Evolutionary conservation across 2,888 invertebrate genomes (phyloP).

Genomic region (Bedellia somnulentella): DNA sequence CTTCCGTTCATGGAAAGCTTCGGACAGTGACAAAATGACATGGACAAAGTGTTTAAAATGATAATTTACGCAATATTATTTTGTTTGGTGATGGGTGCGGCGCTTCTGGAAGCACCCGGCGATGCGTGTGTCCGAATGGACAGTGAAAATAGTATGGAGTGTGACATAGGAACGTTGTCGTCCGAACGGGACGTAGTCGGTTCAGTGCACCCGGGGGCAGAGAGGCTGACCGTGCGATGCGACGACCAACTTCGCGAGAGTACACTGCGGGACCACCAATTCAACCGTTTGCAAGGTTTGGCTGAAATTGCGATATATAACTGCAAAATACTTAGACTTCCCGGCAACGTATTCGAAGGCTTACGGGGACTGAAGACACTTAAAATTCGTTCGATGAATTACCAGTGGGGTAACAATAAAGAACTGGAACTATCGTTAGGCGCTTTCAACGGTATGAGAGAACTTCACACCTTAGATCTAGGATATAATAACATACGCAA

Average conservation of each 20-base stretch:
- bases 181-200: slow-evolving; percentile 67
- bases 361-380: slow-evolving; percentile 77
- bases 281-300: slow-evolving; percentile 74
- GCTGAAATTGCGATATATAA: slow-evolving; percentile 74
- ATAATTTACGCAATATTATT: slow-evolving; percentile 53
- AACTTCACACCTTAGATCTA: slow-evolving; percentile 77
- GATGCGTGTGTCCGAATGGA: slow-evolving; percentile 46
- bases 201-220: slow-evolving; percentile 66
- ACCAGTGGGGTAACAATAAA: slow-evolving; percentile 72
- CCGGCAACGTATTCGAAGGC: slow-evolving; percentile 78
- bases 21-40: slow-evolving; percentile 31
- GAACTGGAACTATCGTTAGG: slow-evolving; percentile 72
- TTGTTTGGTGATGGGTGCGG: slow-evolving; percentile 59
- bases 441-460: slow-evolving; percentile 75
- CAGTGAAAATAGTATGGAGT: slow-evolving; percentile 49
- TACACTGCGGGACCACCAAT: slow-evolving; percentile 71
- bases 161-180: slow-evolving; percentile 72
- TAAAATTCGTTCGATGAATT: slow-evolving; percentile 76
- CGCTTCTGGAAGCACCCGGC: slow-evolving; percentile 51
- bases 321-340: slow-evolving; percentile 79
- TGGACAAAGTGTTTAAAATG: slow-evolving; percentile 57
- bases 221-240: slow-evolving; percentile 74
- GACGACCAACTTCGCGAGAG: slow-evolving; percentile 69
- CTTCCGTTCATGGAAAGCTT: slow-evolving; percentile 32
- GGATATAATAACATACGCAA: slow-evolving; percentile 79